A percentile compares a stretch with the other conserved stretches of the same genome.
These are phyloP conservation scores for Phenganax subtilis DNA, from an alignment of 92 coral and sea anemone species.

Conservation along the genomic window DNA sequence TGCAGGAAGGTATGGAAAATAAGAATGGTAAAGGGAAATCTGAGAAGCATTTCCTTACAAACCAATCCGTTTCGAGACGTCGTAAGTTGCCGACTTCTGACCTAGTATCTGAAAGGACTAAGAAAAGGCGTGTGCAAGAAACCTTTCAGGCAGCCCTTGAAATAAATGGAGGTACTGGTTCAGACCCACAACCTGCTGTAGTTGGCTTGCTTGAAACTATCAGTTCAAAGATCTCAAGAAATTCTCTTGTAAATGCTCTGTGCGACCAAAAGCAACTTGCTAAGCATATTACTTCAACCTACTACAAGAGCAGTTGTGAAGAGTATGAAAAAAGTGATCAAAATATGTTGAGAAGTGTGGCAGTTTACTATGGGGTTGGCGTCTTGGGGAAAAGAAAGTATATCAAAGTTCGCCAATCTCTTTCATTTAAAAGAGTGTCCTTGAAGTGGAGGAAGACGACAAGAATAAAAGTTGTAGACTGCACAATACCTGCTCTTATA, in stretches of 20 bases:
- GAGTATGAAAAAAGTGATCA: conserved; percentile 48
- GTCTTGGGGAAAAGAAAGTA: conserved; percentile 60
- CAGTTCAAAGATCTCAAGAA: conserved; percentile 38
- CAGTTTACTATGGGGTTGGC: conserved; percentile 53
- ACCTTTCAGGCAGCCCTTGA: conserved; percentile 50
- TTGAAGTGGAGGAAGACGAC: conserved; percentile 37
- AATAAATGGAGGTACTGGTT: conserved; percentile 55
- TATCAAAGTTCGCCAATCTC: conserved; percentile 39
- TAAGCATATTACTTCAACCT: conserved; percentile 24
- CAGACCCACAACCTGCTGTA: conserved; percentile 45
- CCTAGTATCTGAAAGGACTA: conserved; percentile 32
- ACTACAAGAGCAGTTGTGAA: conserved; percentile 16
- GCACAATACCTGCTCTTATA: conserved; percentile 45
- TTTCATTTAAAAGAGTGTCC: conserved; percentile 38
- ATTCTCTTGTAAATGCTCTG: conserved; percentile 29
- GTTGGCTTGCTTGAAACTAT: conserved; percentile 52
- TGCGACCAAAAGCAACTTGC: conserved; percentile 33
- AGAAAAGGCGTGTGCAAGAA: conserved; percentile 54
- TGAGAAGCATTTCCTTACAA: conserved; percentile 9
- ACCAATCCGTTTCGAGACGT: conserved; percentile 41
- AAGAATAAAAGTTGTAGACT: conserved; percentile 37
- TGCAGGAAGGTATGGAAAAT: conserved; percentile 39
- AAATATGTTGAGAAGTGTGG: conserved; percentile 56
- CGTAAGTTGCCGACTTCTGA: conserved; percentile 34
- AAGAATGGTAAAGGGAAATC: conserved; percentile 21